Evolutionary conservation across 2,888 invertebrate genomes (phyloP), one percentile per base, ranked within the genome.

Genomic region (Lottia scabra): DNA sequence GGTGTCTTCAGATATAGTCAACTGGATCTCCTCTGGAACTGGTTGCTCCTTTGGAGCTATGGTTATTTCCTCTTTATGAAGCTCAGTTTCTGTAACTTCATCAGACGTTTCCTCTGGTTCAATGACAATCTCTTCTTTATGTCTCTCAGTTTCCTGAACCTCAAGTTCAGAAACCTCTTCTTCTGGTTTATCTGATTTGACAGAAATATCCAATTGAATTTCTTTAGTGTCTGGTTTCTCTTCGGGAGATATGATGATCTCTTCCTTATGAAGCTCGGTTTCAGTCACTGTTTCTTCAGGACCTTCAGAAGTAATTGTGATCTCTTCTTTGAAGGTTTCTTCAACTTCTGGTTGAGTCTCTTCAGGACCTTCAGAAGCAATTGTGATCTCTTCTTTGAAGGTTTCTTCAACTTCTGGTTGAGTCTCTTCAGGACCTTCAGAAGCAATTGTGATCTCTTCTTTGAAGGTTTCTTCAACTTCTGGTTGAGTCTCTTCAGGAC

Each of bases 41-140:
- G 56, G 27, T 62, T 68, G 10, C 38, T 68, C 30, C 30, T 30
- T 30, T 30, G 30, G 30, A 30, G 30, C 30, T 30, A 30, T 30
- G 30, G 30, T 30, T 30, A 30, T 5, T 5, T 30, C 30, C 30
- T 30, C 30, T 30, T 30, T 30, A 5, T 30, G 30, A 30, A 30
- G 30, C 30, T 56, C 16, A 19, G 56, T 56, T 56, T 56, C 56
- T 19, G 56, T 56, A 6, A 19, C 56, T 19, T 23, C 3, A 15
- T 19, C 56, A 56, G n/a, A 8, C n/a, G 23, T 30, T 65, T 70
- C 65, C 62, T 67, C 73, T 15, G 26, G 56, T 38, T 56, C n/a
- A 30, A 68, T 68, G n/a, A 19, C 62, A n/a, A 74, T 63, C 27
- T 65, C 68, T 23, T 68, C 71, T 65, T 43, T 43, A 48, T 63